These are phyloP conservation scores for Lithosia quadra DNA, from an alignment of 2,888 invertebrate species.

Conservation along the genomic window DNA sequence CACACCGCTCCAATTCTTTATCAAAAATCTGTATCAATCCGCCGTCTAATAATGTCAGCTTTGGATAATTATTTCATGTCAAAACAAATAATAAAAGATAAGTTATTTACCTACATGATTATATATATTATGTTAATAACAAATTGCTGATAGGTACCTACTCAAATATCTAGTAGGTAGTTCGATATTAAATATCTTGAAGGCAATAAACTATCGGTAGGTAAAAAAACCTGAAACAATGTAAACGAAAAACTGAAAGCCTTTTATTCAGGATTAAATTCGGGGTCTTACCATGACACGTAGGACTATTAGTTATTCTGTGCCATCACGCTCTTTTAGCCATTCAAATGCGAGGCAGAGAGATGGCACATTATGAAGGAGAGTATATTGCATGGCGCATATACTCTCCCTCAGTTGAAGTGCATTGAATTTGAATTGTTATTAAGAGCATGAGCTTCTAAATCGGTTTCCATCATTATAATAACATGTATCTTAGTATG, in stretches of 20 bases:
- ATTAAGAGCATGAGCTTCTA: too few species aligned
- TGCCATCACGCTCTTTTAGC: too few species aligned
- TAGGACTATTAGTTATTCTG: too few species aligned
- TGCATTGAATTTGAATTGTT: too few species aligned
- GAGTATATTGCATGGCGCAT: too few species aligned
- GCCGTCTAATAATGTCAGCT: slow-evolving; percentile 1
- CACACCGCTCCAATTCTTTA: neutral
- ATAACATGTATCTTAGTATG: neutral
- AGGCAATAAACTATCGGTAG: neutral
- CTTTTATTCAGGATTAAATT: neutral
- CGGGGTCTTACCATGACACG: too few species aligned
- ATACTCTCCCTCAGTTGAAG: too few species aligned
- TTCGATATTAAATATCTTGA: neutral
- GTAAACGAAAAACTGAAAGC: too few species aligned
- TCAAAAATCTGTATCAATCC: neutral
- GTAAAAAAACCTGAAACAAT: neutral
- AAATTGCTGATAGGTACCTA: too few species aligned
- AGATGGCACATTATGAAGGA: too few species aligned
- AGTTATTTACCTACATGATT: slow-evolving; percentile 2
- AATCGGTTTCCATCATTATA: neutral
- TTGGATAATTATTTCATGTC: neutral
- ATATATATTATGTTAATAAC: neutral
- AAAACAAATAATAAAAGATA: slow-evolving; percentile 1
- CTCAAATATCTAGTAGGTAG: neutral
- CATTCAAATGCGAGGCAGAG: too few species aligned